Conservation (phyloP, 2,888 invertebrate species). For the Apodemia mormo region DNA sequence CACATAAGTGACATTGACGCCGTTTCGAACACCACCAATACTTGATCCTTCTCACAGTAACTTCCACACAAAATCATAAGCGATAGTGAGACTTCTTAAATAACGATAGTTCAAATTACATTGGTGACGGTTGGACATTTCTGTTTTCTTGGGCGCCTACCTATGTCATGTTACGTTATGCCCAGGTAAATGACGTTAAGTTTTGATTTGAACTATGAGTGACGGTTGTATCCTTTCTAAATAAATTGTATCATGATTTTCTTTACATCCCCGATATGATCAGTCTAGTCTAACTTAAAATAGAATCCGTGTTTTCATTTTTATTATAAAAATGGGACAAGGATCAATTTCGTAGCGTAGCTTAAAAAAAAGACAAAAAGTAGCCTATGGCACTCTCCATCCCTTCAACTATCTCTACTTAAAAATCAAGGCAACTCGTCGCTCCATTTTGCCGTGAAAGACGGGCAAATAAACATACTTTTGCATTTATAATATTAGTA, state of each 20-base stretch:
- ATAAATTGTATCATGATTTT: constrained; percentile 18
- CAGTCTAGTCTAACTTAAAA: not conserved
- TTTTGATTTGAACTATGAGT: constrained; percentile 67
- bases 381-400: no score
- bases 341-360: no score
- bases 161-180: constrained; percentile 63
- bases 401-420: no score
- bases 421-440: no score
- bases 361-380: no score
- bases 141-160: constrained; percentile 45
- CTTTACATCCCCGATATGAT: not conserved
- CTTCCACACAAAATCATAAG: constrained; percentile 35
- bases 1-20: constrained; percentile 82
- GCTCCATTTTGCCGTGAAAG: no score
- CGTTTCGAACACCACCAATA: constrained; percentile 59
- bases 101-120: constrained; percentile 46
- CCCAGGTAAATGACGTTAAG: constrained; percentile 68
- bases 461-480: no score
- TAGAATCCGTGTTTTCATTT: not conserved
- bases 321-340: no score
- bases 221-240: constrained; percentile 44
- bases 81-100: constrained; percentile 43
- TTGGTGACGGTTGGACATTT: constrained; percentile 54
- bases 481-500: no score
- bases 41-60: constrained; percentile 48